Base-by-base conservation (phyloP, 2,113 vertebrate species). In the Ceyx cyanopectus region DNA sequence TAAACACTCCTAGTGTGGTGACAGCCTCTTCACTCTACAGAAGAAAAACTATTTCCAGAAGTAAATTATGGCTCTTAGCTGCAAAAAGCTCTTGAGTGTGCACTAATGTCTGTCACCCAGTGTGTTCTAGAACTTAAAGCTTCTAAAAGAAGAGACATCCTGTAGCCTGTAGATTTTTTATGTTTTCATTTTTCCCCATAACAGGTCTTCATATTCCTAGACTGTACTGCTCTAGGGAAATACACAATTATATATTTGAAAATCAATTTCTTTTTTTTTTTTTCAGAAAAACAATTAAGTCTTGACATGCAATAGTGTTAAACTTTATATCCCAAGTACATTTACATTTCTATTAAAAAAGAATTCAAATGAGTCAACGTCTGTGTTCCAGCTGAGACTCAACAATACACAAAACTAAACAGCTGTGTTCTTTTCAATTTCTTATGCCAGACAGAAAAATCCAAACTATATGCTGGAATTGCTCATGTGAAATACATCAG, bases 381-480 rank as follows among this genome's bases (percentile, higher is more conserved):
- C 43, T 81, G 21, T 34, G 23, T 66, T 69, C 61, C 41, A 82
- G 37, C 46, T 46, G 18, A 89, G 54, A 87, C 12, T 69, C 61
- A 92, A 68, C 41, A 82, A 89, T 11, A 87, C 14, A 68, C 13
- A 72, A 32, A 84, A 66, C 29, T 43, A 57, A 1, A 5, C 17
- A 65, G 32, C 7, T 81, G 41, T 3, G 1, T 14, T 76, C 26
- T 70, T 88, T 95, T 90, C 50, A 94, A 21, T 50, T 87, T 79
- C 61, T 93, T 93, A 93, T 48, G 79, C 43, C 84, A 87, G 58
- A 85, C 15, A 54, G 76, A 53, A 85, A 96, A 86, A 81, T 51
- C 79, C 90, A 68, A 88, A 93, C 7, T 60, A 16, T 30, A 68
- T 41, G 56, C 54, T 88, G 60, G 30, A 93, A 50, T 32, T 67